Evolutionary conservation across 2,888 invertebrate genomes (phyloP), one percentile per base, ranked within the genome.

Genomic region (Heterodera filipjevi): DNA sequence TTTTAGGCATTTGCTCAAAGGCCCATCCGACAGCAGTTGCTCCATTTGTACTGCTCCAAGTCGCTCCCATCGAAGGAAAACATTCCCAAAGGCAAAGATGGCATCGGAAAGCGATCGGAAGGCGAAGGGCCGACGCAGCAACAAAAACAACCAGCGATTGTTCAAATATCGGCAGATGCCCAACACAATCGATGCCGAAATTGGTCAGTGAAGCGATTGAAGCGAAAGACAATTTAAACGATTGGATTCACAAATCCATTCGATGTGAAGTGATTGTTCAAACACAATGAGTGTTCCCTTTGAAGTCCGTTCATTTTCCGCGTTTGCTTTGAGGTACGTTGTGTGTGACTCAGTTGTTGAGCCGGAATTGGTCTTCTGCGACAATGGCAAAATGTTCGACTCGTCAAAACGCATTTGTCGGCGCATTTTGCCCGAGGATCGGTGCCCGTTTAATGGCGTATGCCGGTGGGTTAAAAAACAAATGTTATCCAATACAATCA

Each of bases 341-440:
- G 70, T 68, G 10, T 81, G 81, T 71, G 76, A 77, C 30, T 32
- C 66, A 53, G 66, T 22, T 49, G 30, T 27, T 10, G 72, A 77
- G 33, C 78, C 74, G 8, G 73, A 71, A 35, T 80, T 81, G 39
- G 66, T 77, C 0, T 77, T 77, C 32, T 81, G 81, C 66, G 77
- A 80, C 32, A 33, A 33, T 6, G 81, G 81, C 70, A 72, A 77
- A 44, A 81, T 81, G 66, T 81, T 81, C 44, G 80, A 81, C 74
- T 27, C 59, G 49, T 30, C 44, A 22, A 39, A 64, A 27, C 70
- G 39, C 46, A 44, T 71, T 30, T 81, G 81, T 75, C 44, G 81
- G 72, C 71, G 68, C 16, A 49, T 80, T 33, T 77, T 39, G 30
- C 39, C 44, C n/a, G 68, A 73, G 27, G 80, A 81, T 33, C 77